phyloP scores from a whole-genome alignment of 2,113 vertebrate species.

The Mastomys coucha region DNA sequence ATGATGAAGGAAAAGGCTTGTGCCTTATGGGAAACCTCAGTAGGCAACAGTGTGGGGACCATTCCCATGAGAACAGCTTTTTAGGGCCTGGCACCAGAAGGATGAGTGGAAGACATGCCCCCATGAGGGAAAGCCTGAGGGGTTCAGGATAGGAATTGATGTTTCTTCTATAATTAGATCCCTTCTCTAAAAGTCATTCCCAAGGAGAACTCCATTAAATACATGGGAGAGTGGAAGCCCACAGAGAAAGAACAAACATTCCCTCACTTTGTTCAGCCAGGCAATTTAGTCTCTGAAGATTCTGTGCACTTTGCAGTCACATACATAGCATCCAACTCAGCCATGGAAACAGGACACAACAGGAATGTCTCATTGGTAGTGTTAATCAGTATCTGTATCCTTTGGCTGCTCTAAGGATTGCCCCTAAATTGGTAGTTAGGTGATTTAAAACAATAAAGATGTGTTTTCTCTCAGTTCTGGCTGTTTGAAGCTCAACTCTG shows the following conservation, averaged over 20 bases:
- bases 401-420: background rate
- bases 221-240: background rate
- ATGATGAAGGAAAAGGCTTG: background rate
- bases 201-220: background rate
- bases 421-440: background rate
- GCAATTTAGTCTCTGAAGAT: background rate
- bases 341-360: background rate
- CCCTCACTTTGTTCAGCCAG: background rate
- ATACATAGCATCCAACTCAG: background rate
- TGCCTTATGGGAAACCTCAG: rapidly evolving
- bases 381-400: background rate
- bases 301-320: background rate
- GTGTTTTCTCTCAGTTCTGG: background rate
- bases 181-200: background rate
- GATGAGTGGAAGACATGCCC: background rate
- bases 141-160: background rate
- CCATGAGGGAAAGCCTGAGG: background rate
- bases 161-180: background rate
- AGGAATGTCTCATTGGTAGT: background rate
- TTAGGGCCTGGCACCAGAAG: background rate
- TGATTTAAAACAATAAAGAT: background rate
- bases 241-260: background rate
- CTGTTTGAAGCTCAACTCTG: background rate
- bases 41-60: rapidly evolving
- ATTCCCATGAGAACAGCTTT: background rate